phyloP scores from a whole-genome alignment of 2,888 invertebrate species.

The Melinopterus prodromus region DNA sequence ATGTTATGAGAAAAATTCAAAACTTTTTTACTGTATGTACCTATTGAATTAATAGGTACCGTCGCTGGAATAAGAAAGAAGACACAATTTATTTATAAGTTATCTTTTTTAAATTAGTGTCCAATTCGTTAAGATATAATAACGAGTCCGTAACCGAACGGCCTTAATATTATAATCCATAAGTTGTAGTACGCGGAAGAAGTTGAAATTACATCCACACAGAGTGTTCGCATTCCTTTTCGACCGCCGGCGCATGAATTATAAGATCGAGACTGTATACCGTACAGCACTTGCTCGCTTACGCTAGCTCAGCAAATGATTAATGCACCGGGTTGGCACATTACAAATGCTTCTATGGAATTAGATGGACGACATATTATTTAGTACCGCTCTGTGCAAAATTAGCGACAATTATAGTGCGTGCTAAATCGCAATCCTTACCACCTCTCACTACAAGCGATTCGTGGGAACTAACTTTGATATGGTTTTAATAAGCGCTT shows the following conservation, averaged over 20 bases:
- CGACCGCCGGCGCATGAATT: neutral
- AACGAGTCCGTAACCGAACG: neutral
- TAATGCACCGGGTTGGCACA: slow-evolving; percentile 18
- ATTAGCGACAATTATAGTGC: slow-evolving; percentile 18
- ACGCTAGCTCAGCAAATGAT: neutral
- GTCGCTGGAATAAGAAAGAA: too few species aligned
- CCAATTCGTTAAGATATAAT: neutral
- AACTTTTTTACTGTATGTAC: too few species aligned
- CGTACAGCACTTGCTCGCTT: neutral
- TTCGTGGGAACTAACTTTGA: neutral
- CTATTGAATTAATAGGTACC: too few species aligned
- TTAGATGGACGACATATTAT: slow-evolving; percentile 20
- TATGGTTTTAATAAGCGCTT: neutral
- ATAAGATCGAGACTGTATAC: slow-evolving; percentile 4
- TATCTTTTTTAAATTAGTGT: neutral
- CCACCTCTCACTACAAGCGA: neutral
- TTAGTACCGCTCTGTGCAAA: slow-evolving; percentile 21
- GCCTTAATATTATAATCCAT: slow-evolving; percentile 13
- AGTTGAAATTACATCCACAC: slow-evolving; percentile 19
- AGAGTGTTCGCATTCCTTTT: slow-evolving; percentile 19
- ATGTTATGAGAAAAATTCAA: too few species aligned
- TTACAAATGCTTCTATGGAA: neutral
- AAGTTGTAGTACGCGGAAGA: slow-evolving; percentile 19
- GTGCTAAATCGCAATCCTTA: neutral
- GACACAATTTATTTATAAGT: too few species aligned